Evolutionary conservation across 1,140 invertebrate species (phyloP).

Genomic region (Drosophila sp.): DNA sequence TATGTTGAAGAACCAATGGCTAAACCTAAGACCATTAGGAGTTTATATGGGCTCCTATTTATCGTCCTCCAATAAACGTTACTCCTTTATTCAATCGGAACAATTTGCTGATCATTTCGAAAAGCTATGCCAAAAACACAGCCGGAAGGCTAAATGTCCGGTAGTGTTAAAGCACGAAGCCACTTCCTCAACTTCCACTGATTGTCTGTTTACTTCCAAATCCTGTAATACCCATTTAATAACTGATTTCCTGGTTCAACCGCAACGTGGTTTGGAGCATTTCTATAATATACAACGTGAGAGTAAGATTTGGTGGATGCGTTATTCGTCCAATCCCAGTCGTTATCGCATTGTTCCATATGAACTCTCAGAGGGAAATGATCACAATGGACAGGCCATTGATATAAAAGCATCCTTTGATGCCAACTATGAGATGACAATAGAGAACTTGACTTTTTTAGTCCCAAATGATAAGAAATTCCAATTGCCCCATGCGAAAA

Average conservation of each 20-base stretch:
- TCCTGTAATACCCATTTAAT: conserved; percentile 33
- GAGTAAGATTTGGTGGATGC: conserved; percentile 91
- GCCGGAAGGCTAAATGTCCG: conserved; percentile 62
- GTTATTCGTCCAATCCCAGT: conserved; percentile 88
- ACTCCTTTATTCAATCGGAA: conserved; percentile 40
- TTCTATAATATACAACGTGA: conserved; percentile 87
- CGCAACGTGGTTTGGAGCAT: conserved; percentile 55
- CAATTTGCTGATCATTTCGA: conserved; percentile 37
- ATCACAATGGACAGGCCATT: conserved; percentile 54
- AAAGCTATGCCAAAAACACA: conserved; percentile 30
- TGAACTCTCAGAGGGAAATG: conserved; percentile 83
- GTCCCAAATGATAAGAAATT: conserved; percentile 24
- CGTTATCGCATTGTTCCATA: conserved; percentile 84
- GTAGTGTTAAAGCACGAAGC: conserved; percentile 50
- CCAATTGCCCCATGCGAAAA: conserved; percentile 46
- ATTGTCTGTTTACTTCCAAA: conserved; percentile 27
- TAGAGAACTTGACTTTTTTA: conserved; percentile 66
- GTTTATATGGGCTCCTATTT: conserved; percentile 32
- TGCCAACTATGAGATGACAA: conserved; percentile 32
- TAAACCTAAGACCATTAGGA: conserved; percentile 46
- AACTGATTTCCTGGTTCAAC: conserved; percentile 65
- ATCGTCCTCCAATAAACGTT: conserved; percentile 19
- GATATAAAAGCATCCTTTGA: conserved; percentile 63
- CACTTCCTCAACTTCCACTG: neutral
- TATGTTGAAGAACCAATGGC: conserved; percentile 53